A percentile compares a stretch with the other conserved stretches of the same genome.
Evolutionary conservation across 2,888 invertebrate genomes (phyloP).

Genomic region (Brachyopa scutellaris): DNA sequence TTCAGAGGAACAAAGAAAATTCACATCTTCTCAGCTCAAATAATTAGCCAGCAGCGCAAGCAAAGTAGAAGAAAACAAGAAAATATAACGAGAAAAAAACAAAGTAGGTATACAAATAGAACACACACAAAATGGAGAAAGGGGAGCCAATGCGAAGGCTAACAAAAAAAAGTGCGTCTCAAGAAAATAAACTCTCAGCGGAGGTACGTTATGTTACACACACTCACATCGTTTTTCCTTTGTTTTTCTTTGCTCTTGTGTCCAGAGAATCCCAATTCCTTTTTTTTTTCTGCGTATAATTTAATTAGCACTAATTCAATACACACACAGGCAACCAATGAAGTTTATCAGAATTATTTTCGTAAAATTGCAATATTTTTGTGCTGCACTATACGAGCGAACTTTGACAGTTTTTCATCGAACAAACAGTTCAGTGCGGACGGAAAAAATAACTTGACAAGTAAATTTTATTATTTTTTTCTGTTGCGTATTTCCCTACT

Average conservation of each 20-base stretch:
- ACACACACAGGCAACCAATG: not conserved
- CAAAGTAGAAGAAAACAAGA: conserved; percentile 65
- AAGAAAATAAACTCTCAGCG: conserved; percentile 37
- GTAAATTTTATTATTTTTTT: not conserved
- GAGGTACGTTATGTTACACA: not conserved
- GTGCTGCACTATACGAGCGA: conserved; percentile 20
- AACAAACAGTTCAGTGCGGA: conserved; percentile 2
- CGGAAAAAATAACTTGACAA: conserved; percentile 24
- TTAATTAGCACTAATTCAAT: conserved; percentile 36
- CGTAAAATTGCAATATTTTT: conserved; percentile 10
- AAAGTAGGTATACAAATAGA: conserved; percentile 42
- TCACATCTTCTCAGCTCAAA: conserved; percentile 32
- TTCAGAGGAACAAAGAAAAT: conserved; percentile 57
- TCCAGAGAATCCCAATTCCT: not conserved
- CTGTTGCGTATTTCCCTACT: conserved; percentile 17
- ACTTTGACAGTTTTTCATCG: conserved; percentile 41
- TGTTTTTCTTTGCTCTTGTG: conserved; percentile 13
- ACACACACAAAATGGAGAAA: conserved; percentile 20
- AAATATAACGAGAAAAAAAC: conserved; percentile 59
- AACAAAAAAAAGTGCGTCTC: conserved; percentile 64
- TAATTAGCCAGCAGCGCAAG: not conserved
- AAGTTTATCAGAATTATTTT: not conserved
- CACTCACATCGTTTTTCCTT: conserved; percentile 60
- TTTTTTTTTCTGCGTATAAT: conserved; percentile 32
- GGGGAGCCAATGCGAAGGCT: conserved; percentile 10